phyloP scores from a whole-genome alignment of 2,888 invertebrate genomes.

The Timema podura region DNA sequence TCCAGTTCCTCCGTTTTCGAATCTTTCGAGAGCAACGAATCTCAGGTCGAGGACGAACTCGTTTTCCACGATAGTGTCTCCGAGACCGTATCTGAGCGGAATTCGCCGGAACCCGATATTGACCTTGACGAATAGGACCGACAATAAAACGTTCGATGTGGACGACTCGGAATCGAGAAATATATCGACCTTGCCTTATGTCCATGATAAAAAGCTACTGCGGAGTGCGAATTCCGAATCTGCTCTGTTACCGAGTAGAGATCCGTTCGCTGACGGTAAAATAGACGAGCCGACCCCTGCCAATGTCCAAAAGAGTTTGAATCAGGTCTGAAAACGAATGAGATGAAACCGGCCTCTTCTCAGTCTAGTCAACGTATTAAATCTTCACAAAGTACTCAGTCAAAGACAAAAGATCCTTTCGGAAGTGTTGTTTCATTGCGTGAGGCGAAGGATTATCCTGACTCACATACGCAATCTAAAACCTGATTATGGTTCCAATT shows the following conservation, averaged over 20 bases:
- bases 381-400: constrained; percentile 3
- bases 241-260: constrained; percentile 11
- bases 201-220: background rate
- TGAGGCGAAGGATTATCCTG: constrained; percentile 17
- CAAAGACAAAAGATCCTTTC: constrained; percentile 23
- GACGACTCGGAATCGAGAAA: too few relatives aligned
- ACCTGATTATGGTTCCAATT: background rate
- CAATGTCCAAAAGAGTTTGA: constrained; percentile 14
- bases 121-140: too few relatives aligned
- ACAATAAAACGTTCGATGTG: too few relatives aligned
- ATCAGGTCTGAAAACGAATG: background rate
- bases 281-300: constrained; percentile 13
- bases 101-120: too few relatives aligned
- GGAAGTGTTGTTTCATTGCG: constrained; percentile 28
- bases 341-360: background rate
- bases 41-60: background rate
- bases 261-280: constrained; percentile 13
- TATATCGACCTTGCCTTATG: too few relatives aligned
- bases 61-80: background rate
- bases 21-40: constrained; percentile 19
- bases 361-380: background rate
- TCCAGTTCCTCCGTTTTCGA: constrained; percentile 20
- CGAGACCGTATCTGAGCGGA: too few relatives aligned
- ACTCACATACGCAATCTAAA: background rate
- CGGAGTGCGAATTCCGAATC: constrained; percentile 18